A percentile compares a stretch with the other conserved stretches of the same genome.
phyloP scores from a whole-genome alignment of 2,797 vertebrate genomes.

The Lepidocolaptes lacrymiger region DNA sequence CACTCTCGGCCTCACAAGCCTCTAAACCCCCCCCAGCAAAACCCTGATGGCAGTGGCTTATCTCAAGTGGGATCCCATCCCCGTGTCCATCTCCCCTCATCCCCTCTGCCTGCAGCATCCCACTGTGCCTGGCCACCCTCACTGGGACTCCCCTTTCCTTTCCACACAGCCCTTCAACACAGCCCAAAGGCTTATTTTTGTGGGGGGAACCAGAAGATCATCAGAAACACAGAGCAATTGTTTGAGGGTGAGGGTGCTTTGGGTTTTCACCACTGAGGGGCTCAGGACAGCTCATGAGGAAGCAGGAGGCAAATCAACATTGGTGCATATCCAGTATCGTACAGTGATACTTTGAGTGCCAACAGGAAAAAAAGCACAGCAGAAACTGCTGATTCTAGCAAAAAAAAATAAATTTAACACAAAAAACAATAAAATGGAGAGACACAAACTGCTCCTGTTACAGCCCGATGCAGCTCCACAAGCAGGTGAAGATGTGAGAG shows the following conservation, averaged over 20 bases:
- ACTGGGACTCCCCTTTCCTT: background rate
- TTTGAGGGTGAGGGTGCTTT: background rate
- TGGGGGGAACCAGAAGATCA: background rate
- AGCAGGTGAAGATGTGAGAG: background rate
- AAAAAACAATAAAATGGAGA: background rate
- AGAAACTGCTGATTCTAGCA: background rate
- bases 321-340: no score
- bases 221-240: background rate
- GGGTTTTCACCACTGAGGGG: background rate
- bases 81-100: background rate
- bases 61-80: background rate
- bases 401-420: background rate
- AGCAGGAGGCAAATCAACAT: background rate
- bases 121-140: fast-evolving
- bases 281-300: background rate
- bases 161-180: background rate
- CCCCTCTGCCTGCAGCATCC: background rate
- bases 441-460: background rate
- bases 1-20: background rate
- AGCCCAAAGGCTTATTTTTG: fast-evolving
- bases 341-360: background rate
- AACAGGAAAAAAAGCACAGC: background rate
- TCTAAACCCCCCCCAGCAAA: background rate
- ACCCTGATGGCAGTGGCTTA: background rate
- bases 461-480: background rate